A percentile compares a stretch with the other conserved stretches of the same genome.
Conservation (phyloP, 1,140 invertebrate species). For the Nautilus pompilius region DNA sequence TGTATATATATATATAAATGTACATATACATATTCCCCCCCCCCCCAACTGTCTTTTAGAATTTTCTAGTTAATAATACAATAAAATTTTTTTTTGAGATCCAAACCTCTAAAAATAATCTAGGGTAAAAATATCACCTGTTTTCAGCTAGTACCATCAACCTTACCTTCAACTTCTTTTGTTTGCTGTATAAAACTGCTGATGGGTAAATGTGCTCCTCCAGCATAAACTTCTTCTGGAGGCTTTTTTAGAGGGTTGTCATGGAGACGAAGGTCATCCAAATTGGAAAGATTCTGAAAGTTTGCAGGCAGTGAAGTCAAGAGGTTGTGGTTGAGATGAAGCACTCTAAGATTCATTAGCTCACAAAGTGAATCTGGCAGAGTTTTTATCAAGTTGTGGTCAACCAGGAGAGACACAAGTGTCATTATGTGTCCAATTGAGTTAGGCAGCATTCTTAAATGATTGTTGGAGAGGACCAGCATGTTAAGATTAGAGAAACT, state of each 20-base stretch:
- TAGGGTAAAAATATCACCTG: not conserved
- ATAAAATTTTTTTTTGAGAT: no score
- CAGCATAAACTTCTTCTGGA: constrained; percentile 49
- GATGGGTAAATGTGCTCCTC: constrained; percentile 50
- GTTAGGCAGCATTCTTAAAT: constrained; percentile 32
- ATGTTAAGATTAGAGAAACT: constrained; percentile 30
- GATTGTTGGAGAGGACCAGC: constrained; percentile 44
- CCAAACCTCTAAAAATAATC: no score
- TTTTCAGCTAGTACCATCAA: not conserved
- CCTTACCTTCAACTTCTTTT: constrained; percentile 45
- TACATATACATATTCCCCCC: not conserved
- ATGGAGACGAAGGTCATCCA: constrained; percentile 46
- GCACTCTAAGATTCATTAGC: constrained; percentile 31
- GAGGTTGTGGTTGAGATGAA: constrained; percentile 47
- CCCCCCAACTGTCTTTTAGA: not conserved
- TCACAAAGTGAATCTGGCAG: constrained; percentile 40
- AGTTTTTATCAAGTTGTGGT: constrained; percentile 37
- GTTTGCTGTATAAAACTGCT: constrained; percentile 44
- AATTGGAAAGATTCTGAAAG: constrained; percentile 37
- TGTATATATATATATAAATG: no score
- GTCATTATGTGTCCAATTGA: constrained; percentile 37
- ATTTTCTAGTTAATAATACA: not conserved
- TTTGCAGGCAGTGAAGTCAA: constrained; percentile 40
- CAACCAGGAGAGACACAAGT: constrained; percentile 32
- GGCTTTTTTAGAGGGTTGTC: constrained; percentile 49